Percentiles rank a stretch among this genome's conserved stretches.
Conservation (phyloP, 2,113 vertebrate genomes). For the Antechinus stuartii region DNA sequence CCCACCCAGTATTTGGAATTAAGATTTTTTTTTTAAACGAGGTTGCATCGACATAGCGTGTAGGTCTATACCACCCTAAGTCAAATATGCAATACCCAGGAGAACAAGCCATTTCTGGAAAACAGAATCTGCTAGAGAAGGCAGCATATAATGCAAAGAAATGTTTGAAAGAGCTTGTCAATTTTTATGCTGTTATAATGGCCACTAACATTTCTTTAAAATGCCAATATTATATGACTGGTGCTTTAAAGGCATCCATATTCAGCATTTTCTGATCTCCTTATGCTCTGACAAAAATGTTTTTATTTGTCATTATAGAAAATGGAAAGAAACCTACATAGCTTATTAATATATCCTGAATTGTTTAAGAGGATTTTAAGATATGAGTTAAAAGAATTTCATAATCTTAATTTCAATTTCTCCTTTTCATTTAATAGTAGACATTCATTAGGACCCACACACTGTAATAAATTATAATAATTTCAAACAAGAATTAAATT, state of each 20-base stretch:
- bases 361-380: constrained; percentile 89
- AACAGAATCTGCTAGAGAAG: constrained; percentile 58
- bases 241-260: constrained; percentile 67
- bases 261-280: constrained; percentile 66
- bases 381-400: constrained; percentile 90
- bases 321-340: constrained; percentile 79
- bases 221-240: constrained; percentile 69
- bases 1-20: constrained; percentile 3
- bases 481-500: constrained; percentile 99
- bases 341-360: constrained; percentile 86
- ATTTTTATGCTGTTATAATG: constrained; percentile 67
- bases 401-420: constrained; percentile 94
- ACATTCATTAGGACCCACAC: constrained; percentile 97
- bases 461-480: constrained; percentile 99
- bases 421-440: constrained; percentile 97
- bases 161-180: constrained; percentile 70
- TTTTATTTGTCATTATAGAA: constrained; percentile 82
- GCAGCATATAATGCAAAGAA: constrained; percentile 65
- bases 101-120: constrained; percentile 64
- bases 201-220: constrained; percentile 68
- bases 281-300: constrained; percentile 76
- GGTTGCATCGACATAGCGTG: constrained; percentile 34
- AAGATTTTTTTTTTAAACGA: constrained; percentile 42
- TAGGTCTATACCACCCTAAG: constrained; percentile 33
- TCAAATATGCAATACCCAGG: constrained; percentile 60